Evolutionary conservation across 2,113 vertebrate genomes (phyloP).

Genomic region (Galemys pyrenaicus): DNA sequence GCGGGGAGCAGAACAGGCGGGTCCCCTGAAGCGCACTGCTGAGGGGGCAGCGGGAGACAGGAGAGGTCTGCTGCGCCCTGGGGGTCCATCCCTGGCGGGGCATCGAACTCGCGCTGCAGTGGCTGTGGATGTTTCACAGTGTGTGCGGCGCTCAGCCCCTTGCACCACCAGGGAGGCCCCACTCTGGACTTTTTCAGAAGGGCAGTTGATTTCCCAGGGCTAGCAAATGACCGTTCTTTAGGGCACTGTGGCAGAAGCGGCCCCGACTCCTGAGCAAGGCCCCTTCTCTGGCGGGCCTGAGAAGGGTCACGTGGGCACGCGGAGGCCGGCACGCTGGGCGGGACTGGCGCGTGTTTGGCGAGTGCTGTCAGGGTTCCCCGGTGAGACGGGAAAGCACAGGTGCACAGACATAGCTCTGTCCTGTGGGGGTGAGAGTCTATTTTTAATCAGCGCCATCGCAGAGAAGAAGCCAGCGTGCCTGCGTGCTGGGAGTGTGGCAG

Average conservation of each 20-base stretch:
- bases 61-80: too few species aligned
- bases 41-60: too few species aligned
- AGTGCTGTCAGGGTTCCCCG: constrained; percentile 1
- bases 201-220: background rate
- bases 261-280: background rate
- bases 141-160: too few species aligned
- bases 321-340: accelerated
- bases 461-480: background rate
- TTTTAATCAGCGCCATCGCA: background rate
- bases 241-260: background rate
- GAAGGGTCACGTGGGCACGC: background rate
- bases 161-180: too few species aligned
- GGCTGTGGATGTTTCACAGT: too few species aligned
- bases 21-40: too few species aligned
- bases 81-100: too few species aligned
- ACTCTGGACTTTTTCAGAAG: background rate
- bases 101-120: too few species aligned
- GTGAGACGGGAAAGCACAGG: background rate
- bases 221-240: background rate
- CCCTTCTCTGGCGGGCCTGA: background rate
- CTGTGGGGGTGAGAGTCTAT: constrained; percentile 48
- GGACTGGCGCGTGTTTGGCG: background rate
- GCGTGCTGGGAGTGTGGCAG: background rate
- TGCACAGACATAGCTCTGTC: constrained; percentile 37
- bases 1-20: too few species aligned